Evolutionary conservation across 1,140 invertebrate genomes (phyloP), one percentile per base, ranked within the genome.

Genomic region (Ceratina calcarata): DNA sequence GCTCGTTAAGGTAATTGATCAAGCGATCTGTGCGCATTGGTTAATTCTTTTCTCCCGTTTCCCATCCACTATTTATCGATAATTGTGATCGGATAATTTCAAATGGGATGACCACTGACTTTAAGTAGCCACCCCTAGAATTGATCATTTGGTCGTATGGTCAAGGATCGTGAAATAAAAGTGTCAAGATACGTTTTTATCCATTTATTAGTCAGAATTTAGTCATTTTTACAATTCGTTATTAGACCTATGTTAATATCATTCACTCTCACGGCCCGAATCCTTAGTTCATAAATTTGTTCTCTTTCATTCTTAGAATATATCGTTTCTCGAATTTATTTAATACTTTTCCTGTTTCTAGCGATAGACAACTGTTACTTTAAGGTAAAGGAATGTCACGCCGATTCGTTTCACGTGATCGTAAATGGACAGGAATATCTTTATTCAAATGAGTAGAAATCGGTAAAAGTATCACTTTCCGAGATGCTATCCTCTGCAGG

Each of bases 391-490:
- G 58, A 71, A 20, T 71, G 68, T 71, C 45, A 45, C 10, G 58
- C 16, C 60, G 37, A 70, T 61, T 61, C 7, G 12, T 12, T 2
- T 15, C 65, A 18, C 8, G 20, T 18, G n/a, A 1, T 32, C 3
- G 16, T 22, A 61, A 78, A 45, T 22, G 55, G 60, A 24, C 67
- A 4, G 3, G n/a, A 6, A 45, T 49, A 27, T 72, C 10, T 24
- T 27, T 70, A 78, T 78, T 71, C 57, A 78, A 78, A 78, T 71
- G 13, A 78, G 75, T 62, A 78, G 75, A 78, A 78, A 78, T 62
- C 67, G 67, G 61, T 49, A 18, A 24, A 45, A 57, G 27, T 71
- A 18, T 78, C 76, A 49, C 76, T 61, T 77, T 61, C 70, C 45
- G 24, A 51, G 20, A 37, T n/a, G 55, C 55, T 58, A 58, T 60